These are phyloP conservation scores for Euwallacea fornicatus DNA, from an alignment of 1,140 invertebrate genomes.

Conservation along the genomic window DNA sequence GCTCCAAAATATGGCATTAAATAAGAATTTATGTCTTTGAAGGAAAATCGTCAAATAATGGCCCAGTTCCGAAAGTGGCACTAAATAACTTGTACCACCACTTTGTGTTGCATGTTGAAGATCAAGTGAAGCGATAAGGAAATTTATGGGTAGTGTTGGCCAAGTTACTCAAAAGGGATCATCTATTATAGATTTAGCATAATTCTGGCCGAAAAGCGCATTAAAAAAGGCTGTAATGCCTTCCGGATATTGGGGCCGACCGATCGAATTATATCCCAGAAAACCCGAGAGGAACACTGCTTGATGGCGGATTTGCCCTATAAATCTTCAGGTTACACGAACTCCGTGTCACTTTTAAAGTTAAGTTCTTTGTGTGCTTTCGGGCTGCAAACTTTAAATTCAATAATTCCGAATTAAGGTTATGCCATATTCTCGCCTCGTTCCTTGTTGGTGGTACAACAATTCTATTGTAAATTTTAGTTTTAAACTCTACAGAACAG, in stretches of 20 bases:
- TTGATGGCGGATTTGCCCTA: constrained; percentile 24
- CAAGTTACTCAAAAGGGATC: constrained; percentile 14
- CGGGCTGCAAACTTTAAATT: not conserved
- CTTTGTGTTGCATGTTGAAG: too few relatives aligned
- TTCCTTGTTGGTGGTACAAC: not conserved
- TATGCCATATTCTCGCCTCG: not conserved
- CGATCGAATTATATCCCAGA: constrained; percentile 22
- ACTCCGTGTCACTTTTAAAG: constrained; percentile 30
- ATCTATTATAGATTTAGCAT: constrained; percentile 32
- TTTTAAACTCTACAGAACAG: too few relatives aligned
- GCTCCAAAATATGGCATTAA: too few relatives aligned
- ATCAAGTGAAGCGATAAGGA: not conserved
- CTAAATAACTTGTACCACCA: too few relatives aligned
- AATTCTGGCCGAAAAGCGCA: constrained; percentile 21
- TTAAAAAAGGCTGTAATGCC: constrained; percentile 28
- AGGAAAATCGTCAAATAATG: too few relatives aligned
- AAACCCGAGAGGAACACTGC: constrained; percentile 24
- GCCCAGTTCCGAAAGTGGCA: too few relatives aligned
- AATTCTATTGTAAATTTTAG: too few relatives aligned
- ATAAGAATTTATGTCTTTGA: too few relatives aligned
- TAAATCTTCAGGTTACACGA: constrained; percentile 21
- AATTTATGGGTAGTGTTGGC: constrained; percentile 12
- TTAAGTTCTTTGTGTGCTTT: constrained; percentile 15
- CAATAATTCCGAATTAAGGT: not conserved
- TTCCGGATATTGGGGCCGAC: constrained; percentile 18